phyloP scores from a whole-genome alignment of 2,888 invertebrate species.

The Nomada lathburiana region DNA sequence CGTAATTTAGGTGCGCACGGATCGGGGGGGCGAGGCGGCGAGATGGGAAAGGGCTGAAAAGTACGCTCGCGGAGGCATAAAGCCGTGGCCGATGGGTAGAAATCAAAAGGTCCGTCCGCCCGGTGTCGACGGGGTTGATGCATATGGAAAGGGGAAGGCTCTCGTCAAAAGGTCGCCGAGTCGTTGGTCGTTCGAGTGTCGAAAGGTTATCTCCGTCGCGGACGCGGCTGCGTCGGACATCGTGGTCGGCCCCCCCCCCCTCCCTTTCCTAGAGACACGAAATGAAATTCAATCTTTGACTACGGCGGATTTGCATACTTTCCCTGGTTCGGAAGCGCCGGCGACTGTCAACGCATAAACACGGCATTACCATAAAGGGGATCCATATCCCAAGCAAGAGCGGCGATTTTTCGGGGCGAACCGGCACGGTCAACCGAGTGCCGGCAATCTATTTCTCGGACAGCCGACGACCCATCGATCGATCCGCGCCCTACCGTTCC shows the following conservation, averaged over 20 bases:
- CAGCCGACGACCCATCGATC: slow-evolving; percentile 31
- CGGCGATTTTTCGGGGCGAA: slow-evolving; percentile 64
- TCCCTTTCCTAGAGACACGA: slow-evolving; percentile 67
- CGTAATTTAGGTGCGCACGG: neutral
- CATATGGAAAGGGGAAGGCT: slow-evolving; percentile 82
- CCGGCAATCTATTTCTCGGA: slow-evolving; percentile 38
- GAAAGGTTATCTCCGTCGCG: slow-evolving; percentile 76
- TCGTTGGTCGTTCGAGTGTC: slow-evolving; percentile 72
- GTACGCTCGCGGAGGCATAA: slow-evolving; percentile 11
- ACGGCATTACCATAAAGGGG: slow-evolving; percentile 81
- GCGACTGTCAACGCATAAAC: slow-evolving; percentile 83
- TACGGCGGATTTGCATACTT: slow-evolving; percentile 80
- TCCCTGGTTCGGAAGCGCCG: slow-evolving; percentile 77
- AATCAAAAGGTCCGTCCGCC: slow-evolving; percentile 73
- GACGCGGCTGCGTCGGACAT: slow-evolving; percentile 67
- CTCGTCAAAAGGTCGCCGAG: slow-evolving; percentile 69
- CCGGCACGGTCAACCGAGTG: slow-evolving; percentile 43
- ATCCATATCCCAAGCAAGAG: slow-evolving; percentile 58
- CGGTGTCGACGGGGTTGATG: slow-evolving; percentile 71
- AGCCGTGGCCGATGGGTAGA: slow-evolving; percentile 56
- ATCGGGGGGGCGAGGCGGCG: neutral
- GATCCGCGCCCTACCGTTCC: slow-evolving; percentile 4
- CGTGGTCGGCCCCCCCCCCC: slow-evolving; percentile 36
- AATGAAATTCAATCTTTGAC: slow-evolving; percentile 82
- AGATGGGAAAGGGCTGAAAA: neutral